Conservation (phyloP, 2,113 vertebrate species). For the Ia io region DNA sequence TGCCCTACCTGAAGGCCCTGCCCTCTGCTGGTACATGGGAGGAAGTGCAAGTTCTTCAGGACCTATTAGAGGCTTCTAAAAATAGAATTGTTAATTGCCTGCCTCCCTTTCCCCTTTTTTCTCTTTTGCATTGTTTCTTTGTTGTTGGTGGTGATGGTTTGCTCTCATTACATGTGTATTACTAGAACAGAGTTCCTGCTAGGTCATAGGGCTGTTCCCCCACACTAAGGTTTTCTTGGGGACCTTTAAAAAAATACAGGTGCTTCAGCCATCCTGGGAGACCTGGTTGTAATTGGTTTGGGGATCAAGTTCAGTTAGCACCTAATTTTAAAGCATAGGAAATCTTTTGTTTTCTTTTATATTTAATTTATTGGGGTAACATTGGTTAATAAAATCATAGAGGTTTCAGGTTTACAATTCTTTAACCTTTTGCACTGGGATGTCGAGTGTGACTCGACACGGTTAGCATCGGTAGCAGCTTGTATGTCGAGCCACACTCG, state of each 20-base stretch:
- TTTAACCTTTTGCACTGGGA: too few species aligned
- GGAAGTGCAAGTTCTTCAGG: not conserved
- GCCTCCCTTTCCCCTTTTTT: fast-evolving
- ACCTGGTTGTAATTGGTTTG: not conserved
- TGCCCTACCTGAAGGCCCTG: not conserved
- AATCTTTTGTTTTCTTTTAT: not conserved
- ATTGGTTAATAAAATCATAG: not conserved
- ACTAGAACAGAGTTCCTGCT: not conserved
- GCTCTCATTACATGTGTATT: not conserved
- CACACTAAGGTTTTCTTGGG: not conserved
- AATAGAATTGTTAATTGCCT: not conserved
- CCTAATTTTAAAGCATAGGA: not conserved
- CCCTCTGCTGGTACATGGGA: not conserved
- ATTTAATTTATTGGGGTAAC: not conserved
- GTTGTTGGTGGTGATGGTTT: not conserved
- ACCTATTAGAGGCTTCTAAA: not conserved
- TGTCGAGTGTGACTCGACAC: too few species aligned
- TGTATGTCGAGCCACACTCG: too few species aligned
- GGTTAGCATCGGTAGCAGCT: too few species aligned
- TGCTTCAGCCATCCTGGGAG: not conserved
- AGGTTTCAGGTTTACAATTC: not conserved
- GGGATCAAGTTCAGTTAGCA: not conserved
- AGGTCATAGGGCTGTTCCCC: not conserved
- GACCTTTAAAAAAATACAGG: not conserved
- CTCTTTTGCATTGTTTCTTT: not conserved